Conservation (phyloP, 2,797 vertebrate species). For the Melanotaenia trifasciata region DNA sequence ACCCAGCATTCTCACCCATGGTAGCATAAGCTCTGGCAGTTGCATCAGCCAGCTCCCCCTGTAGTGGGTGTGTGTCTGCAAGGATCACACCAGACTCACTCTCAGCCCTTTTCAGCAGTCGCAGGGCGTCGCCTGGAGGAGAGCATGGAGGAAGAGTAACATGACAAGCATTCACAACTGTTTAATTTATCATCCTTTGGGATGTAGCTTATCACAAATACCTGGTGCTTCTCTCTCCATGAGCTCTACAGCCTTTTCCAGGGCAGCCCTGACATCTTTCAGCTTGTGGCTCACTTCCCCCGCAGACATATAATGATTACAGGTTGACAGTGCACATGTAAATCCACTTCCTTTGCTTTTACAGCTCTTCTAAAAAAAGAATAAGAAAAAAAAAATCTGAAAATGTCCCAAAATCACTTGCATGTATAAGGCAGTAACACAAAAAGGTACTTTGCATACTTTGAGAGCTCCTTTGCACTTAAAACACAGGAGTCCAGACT, state of each 20-base stretch:
- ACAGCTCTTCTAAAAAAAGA: constrained; percentile 48
- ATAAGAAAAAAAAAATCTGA: not conserved
- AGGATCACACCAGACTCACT: constrained; percentile 80
- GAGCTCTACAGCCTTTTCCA: constrained; percentile 78
- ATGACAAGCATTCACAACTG: not conserved
- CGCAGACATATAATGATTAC: constrained; percentile 54
- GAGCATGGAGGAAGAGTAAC: constrained; percentile 13
- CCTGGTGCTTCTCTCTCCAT: constrained; percentile 82
- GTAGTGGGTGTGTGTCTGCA: constrained; percentile 82
- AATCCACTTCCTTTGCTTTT: constrained; percentile 40
- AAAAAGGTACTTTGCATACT: constrained; percentile 70
- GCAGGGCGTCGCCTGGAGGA: constrained; percentile 82
- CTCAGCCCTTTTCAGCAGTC: constrained; percentile 75
- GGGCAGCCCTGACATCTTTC: constrained; percentile 72
- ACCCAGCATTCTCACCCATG: constrained; percentile 81
- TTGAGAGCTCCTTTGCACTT: constrained; percentile 82
- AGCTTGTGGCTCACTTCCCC: constrained; percentile 72
- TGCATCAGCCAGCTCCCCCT: constrained; percentile 88
- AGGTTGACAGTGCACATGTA: constrained; percentile 66
- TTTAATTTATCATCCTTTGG: not conserved
- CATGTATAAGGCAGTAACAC: not conserved
- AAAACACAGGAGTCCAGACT: constrained; percentile 83
- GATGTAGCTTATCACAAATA: constrained; percentile 57
- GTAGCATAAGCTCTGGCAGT: constrained; percentile 88
- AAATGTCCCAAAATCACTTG: not conserved